These are phyloP conservation scores for Hestina assimilis DNA, from an alignment of 1,140 invertebrate genomes.

Conservation along the genomic window DNA sequence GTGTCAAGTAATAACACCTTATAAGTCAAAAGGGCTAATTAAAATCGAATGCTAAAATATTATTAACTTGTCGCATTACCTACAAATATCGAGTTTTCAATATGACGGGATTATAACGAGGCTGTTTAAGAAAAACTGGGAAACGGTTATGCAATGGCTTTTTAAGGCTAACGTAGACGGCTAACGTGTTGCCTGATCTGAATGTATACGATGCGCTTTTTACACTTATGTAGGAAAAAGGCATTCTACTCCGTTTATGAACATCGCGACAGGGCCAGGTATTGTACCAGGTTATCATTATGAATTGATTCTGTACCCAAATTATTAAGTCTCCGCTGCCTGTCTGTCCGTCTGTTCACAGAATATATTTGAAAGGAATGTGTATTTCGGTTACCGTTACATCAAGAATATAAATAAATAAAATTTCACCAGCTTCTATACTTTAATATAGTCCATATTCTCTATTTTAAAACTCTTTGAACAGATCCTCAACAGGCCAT, in stretches of 20 bases:
- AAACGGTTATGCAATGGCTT: constrained; percentile 17
- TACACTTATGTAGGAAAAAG: constrained; percentile 1
- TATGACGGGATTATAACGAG: constrained; percentile 26
- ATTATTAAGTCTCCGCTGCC: too few species aligned
- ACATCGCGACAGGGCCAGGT: background rate
- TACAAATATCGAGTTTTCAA: constrained; percentile 29
- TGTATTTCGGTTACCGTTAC: too few species aligned
- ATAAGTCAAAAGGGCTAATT: constrained; percentile 35
- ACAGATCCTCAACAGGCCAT: too few species aligned
- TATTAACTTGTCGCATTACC: constrained; percentile 26
- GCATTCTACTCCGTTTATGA: background rate
- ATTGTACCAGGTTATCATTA: background rate
- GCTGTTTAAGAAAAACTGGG: constrained; percentile 16
- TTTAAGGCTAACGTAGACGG: constrained; percentile 17
- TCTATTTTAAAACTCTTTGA: too few species aligned
- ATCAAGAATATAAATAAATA: too few species aligned
- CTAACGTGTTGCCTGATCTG: background rate
- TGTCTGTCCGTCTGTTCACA: too few species aligned
- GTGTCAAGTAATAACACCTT: constrained; percentile 36
- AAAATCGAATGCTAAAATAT: constrained; percentile 35
- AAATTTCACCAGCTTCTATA: too few species aligned
- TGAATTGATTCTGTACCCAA: background rate
- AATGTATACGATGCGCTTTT: background rate
- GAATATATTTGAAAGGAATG: too few species aligned
- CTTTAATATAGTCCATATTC: too few species aligned